Base-by-base conservation (phyloP, 2,113 vertebrate genomes). In the Morone saxatilis region DNA sequence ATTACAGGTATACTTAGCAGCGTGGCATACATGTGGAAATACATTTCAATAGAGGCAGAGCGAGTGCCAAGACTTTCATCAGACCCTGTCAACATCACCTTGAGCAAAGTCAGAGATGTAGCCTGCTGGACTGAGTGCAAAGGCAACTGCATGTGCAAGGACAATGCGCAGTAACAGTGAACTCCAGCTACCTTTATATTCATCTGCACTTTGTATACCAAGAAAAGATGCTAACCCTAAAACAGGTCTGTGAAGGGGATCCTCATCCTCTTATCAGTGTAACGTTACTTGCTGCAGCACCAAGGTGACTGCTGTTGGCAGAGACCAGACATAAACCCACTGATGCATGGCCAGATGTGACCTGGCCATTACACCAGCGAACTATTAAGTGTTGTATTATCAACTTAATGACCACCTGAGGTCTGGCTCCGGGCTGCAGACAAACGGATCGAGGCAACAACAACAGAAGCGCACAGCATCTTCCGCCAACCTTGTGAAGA, bases 81-180 rank as follows among this genome's bases (percentile, higher is more conserved):
- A 70, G 22, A 71, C 6, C 61, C 12, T 1, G 19, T 7, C n/a
- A 74, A 57, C 73, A 88, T 92, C 89, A 88, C 88, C 86, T 91
- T 92, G 85, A 89, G 76, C 84, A 87, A 91, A 91, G 87, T 87
- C 89, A 82, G 78, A 68, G 56, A 71, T 65, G 63, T 1, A 25
- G 20, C 5, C 20, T 47, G 41, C 77, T 80, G 78, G 22, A 53
- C 7, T 78, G 36, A 65, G 70, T 61, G 22, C 13, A 68, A 51
- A 38, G n/a, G 7, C 7, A 45, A 48, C 66, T 60, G 65, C 60
- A 48, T 43, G 36, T 48, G 4, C 45, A 48, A 80, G 41, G 50
- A n/a, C 67, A 85, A 50, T 1, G 20, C 6, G 22, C 61, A 66
- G 31, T 48, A 20, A 51, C 7, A 4, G 43, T 71, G 14, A 71